A percentile compares a stretch with the other conserved stretches of the same genome.
Evolutionary conservation across 2,113 vertebrate genomes (phyloP).

Genomic region (Addax nasomaculatus): DNA sequence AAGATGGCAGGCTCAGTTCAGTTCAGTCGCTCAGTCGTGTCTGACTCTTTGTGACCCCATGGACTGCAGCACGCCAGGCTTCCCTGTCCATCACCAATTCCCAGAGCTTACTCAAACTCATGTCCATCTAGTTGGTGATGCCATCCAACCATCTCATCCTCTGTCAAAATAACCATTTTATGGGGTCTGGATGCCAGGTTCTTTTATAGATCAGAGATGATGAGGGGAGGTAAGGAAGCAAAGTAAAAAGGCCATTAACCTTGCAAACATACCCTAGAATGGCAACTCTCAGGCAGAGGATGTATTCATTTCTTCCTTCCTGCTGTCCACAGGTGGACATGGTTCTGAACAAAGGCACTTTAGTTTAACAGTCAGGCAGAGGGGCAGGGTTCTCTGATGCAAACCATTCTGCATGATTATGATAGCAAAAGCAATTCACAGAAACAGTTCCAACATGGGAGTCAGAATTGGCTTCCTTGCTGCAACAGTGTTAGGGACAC

Average conservation of each 20-base stretch:
- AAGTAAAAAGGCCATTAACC: neutral
- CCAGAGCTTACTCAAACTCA: neutral
- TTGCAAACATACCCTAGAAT: neutral
- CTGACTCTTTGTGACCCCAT: accelerated
- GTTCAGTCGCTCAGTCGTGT: neutral
- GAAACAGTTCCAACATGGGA: neutral
- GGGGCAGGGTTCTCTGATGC: neutral
- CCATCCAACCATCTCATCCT: neutral
- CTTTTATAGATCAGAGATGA: neutral
- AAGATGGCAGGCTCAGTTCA: neutral
- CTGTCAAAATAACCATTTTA: neutral
- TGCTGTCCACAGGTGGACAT: neutral
- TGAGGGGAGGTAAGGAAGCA: neutral
- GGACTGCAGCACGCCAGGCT: neutral
- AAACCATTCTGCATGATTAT: neutral
- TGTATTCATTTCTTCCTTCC: neutral
- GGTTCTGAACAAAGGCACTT: neutral
- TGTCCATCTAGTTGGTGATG: neutral
- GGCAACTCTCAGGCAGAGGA: neutral
- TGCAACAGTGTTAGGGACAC: neutral
- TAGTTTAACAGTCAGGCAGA: neutral
- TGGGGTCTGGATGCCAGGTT: neutral
- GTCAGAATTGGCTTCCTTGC: neutral
- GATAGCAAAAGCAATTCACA: neutral
- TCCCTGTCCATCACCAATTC: neutral